Conservation (phyloP, 1,140 invertebrate species). For the Drosophila aff. region DNA sequence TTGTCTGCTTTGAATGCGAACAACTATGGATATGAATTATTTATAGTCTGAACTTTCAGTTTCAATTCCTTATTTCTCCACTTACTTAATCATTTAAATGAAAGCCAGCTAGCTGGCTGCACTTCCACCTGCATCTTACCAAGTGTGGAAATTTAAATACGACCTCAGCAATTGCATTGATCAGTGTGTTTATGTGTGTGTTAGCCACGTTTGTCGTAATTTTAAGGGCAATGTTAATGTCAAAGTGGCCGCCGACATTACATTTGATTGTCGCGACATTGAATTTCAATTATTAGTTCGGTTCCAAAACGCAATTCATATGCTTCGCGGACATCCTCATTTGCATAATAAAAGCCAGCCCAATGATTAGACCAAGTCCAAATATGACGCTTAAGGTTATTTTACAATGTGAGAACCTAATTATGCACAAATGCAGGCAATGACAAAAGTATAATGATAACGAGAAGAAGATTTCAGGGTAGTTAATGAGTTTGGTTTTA, state of each 20-base stretch:
- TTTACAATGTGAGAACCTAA: constrained; percentile 41
- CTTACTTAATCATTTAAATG: constrained; percentile 18
- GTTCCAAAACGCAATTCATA: constrained; percentile 36
- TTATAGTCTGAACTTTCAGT: constrained; percentile 25
- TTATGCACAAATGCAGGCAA: constrained; percentile 36
- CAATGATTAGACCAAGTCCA: constrained; percentile 59
- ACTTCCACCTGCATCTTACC: constrained; percentile 65
- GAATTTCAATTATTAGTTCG: constrained; percentile 67
- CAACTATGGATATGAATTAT: constrained; percentile 24
- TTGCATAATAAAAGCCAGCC: constrained; percentile 53
- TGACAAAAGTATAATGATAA: constrained; percentile 13
- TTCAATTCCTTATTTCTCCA: constrained; percentile 44
- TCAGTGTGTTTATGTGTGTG: not conserved
- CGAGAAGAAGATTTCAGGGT: constrained; percentile 6
- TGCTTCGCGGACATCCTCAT: constrained; percentile 41
- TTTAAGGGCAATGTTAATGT: constrained; percentile 80
- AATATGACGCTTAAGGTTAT: constrained; percentile 61
- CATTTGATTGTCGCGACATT: constrained; percentile 66
- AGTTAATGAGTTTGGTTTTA: not conserved
- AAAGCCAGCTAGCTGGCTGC: constrained; percentile 13
- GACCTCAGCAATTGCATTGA: constrained; percentile 37
- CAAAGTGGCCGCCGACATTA: constrained; percentile 51
- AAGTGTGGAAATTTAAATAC: constrained; percentile 9
- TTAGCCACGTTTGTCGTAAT: constrained; percentile 22
- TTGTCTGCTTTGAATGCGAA: constrained; percentile 34